phyloP scores from a whole-genome alignment of 2,888 invertebrate genomes.

The Halictus ligatus region DNA sequence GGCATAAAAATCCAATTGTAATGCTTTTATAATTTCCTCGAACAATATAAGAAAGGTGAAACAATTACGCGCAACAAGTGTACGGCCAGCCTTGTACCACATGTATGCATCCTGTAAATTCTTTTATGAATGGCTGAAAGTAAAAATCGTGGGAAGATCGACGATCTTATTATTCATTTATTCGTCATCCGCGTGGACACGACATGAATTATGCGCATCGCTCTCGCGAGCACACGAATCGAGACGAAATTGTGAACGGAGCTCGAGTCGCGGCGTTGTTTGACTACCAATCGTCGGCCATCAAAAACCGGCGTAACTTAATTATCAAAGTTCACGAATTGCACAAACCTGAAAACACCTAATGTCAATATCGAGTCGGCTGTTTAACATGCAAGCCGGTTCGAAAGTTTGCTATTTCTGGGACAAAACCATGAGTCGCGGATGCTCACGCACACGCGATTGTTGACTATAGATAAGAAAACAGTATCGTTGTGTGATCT shows the following conservation, averaged over 20 bases:
- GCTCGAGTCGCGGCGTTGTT: not conserved
- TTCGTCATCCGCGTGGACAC: not conserved
- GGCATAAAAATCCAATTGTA: not conserved
- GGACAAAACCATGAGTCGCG: constrained; percentile 5
- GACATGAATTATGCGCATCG: not conserved
- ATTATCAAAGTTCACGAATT: constrained; percentile 40
- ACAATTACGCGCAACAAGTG: constrained; percentile 19
- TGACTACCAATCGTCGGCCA: constrained; percentile 13
- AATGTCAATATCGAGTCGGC: constrained; percentile 23
- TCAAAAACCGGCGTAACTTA: constrained; percentile 3
- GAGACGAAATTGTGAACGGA: not conserved
- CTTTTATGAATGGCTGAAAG: constrained; percentile 57
- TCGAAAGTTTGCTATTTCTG: constrained; percentile 12
- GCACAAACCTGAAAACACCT: constrained; percentile 3
- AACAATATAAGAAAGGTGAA: constrained; percentile 5
- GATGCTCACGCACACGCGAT: constrained; percentile 25
- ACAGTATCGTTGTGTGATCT: not conserved
- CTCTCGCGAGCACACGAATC: not conserved
- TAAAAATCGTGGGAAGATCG: constrained; percentile 54
- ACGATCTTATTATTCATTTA: constrained; percentile 21
- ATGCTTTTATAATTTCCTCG: not conserved
- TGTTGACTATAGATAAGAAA: constrained; percentile 36
- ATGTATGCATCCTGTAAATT: constrained; percentile 19
- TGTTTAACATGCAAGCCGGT: constrained; percentile 26
- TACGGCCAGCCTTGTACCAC: constrained; percentile 51